A percentile compares a stretch with the other conserved stretches of the same genome.
These are phyloP conservation scores for Phoxinus phoxinus DNA, from an alignment of 2,113 vertebrate species.

Conservation along the genomic window DNA sequence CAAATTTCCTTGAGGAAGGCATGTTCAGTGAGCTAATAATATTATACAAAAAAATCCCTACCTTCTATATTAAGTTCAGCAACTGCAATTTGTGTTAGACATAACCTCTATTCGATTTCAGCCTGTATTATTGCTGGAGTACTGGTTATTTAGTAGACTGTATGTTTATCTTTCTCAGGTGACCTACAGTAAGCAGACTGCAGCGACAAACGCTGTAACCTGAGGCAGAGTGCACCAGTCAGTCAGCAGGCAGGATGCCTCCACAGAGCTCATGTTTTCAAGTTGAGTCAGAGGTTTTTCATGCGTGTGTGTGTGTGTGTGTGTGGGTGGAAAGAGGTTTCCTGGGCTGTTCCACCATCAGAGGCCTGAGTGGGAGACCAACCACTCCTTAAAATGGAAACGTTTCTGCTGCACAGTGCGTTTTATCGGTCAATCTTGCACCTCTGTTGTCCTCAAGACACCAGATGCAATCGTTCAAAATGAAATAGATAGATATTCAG, in stretches of 20 bases:
- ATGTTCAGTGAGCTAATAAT: background rate
- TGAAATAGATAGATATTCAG: background rate
- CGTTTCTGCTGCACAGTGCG: constrained; percentile 25
- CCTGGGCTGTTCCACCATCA: constrained; percentile 53
- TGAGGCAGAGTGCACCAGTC: background rate
- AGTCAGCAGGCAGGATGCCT: constrained; percentile 45
- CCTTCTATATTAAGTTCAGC: background rate
- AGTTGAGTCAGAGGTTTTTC: constrained; percentile 55
- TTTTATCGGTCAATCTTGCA: constrained; percentile 29
- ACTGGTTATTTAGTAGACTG: background rate
- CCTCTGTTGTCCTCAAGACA: background rate
- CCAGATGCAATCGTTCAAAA: constrained; percentile 6
- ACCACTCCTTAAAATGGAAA: constrained; percentile 57
- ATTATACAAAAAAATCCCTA: background rate
- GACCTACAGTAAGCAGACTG: background rate
- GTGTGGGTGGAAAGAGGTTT: constrained; percentile 57
- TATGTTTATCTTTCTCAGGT: background rate
- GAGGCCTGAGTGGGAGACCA: constrained; percentile 55
- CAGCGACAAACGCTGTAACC: constrained; percentile 9
- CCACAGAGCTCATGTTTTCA: constrained; percentile 48
- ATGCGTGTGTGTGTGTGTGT: constrained; percentile 44
- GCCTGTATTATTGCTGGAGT: background rate
- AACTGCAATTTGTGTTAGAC: background rate
- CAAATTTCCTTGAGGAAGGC: background rate
- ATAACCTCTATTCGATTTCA: background rate